Percentiles rank a stretch among this genome's conserved stretches.
These are phyloP conservation scores for Crossaster papposus DNA, from an alignment of 53 echinoderm and acorn worm genomes.

Conservation along the genomic window DNA sequence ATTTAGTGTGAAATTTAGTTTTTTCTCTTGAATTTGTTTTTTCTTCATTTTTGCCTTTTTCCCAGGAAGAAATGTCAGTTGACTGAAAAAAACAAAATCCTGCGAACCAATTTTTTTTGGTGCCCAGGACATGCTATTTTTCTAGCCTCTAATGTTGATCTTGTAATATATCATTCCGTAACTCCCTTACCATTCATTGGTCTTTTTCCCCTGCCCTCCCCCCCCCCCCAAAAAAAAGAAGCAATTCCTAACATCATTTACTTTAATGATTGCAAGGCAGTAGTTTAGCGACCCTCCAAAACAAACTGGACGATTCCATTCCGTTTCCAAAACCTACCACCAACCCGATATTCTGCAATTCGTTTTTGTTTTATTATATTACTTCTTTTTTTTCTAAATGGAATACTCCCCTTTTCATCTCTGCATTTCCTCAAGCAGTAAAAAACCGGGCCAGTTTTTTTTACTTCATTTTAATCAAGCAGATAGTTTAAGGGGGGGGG, in stretches of 20 bases:
- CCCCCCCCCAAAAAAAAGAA: not conserved
- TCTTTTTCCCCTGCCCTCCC: not conserved
- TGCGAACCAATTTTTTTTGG: too few species aligned
- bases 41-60: too few species aligned
- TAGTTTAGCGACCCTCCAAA: slow-evolving; percentile 44
- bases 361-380: not conserved
- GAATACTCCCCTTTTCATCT: slow-evolving; percentile 24
- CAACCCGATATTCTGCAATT: slow-evolving; percentile 7
- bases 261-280: slow-evolving; percentile 29
- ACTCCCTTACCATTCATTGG: not conserved
- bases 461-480: not conserved
- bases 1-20: too few species aligned
- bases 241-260: slow-evolving; percentile 13
- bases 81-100: too few species aligned
- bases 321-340: not conserved
- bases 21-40: too few species aligned
- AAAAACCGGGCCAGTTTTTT: slow-evolving; percentile 43
- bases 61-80: too few species aligned
- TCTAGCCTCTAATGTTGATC: not conserved
- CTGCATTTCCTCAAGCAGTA: slow-evolving; percentile 43
- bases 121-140: not conserved
- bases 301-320: slow-evolving; percentile 47
- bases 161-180: not conserved
- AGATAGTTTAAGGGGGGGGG: not conserved
- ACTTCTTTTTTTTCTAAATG: not conserved